Conservation (phyloP, 1,140 invertebrate genomes). For the Drosophila mayri region DNA sequence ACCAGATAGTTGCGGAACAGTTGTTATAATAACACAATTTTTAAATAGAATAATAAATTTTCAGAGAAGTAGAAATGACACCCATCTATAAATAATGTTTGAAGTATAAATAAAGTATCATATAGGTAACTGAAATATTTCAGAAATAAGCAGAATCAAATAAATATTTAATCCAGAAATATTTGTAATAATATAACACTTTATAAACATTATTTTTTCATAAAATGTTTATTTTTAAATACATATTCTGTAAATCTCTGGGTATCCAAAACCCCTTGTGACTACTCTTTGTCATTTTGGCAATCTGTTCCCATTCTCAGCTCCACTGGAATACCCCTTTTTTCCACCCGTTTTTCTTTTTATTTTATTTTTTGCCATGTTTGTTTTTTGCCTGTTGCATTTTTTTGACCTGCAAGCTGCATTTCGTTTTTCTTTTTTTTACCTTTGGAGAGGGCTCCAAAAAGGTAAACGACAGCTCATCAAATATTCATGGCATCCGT, state of each 20-base stretch:
- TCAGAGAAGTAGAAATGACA: neutral
- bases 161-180: neutral
- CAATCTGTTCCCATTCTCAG: slow-evolving; percentile 27
- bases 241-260: neutral
- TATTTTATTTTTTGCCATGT: neutral
- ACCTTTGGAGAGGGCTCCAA: slow-evolving; percentile 1
- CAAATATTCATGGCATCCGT: slow-evolving; percentile 41
- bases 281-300: neutral
- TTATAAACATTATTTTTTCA: no score
- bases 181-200: no score
- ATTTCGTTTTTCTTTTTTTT: slow-evolving; percentile 5
- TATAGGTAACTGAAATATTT: no score
- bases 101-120: neutral
- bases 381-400: slow-evolving; percentile 49
- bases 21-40: slow-evolving; percentile 11
- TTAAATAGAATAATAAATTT: neutral
- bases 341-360: neutral
- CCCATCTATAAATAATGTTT: neutral
- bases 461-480: slow-evolving; percentile 53
- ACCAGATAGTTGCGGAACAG: neutral
- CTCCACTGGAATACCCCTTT: neutral
- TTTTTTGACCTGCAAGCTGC: slow-evolving; percentile 33
- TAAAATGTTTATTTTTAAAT: no score
- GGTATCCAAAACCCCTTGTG: neutral
- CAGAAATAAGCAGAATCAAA: no score